Evolutionary conservation across 2,113 vertebrate species (phyloP), one percentile per base, ranked within the genome.

Genomic region (Triplophysa dalaica): DNA sequence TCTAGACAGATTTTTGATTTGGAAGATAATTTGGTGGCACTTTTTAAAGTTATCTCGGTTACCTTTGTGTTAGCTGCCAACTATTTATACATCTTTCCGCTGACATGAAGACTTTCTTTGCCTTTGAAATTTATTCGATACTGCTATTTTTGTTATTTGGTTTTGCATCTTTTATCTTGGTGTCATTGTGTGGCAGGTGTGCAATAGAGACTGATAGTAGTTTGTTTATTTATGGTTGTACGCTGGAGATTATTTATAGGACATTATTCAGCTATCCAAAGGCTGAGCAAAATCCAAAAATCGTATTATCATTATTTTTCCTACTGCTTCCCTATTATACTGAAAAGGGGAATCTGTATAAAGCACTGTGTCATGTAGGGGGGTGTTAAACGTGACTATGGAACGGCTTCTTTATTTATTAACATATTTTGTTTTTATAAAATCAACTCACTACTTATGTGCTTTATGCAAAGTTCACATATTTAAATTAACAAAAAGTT

Each of bases 141-240:
- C 48, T 60, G 33, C 70, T 65, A 54, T 52, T 73, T 84, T 62
- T 33, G 75, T 70, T 70, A 75, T 62, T 14, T 72, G 8, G 76
- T 61, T 38, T 8, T 56, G 65, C 54, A 72, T 84, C 43, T 77
- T 65, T 70, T 45, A 65, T 60, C 50, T 73, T 13, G 10, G 64
- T 70, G 19, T 70, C 16, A 66, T 52, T 41, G 38, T 69, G 73
- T 86, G 41, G 80, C 75, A 86, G 83, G 69, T 72, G 86, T 87
- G 85, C 80, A 85, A 78, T 82, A 68, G 65, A 84, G 26, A 48
- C 26, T 38, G 10, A 80, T 58, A 26, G n/a, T 58, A 50, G 22
- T 48, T 67, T 69, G 43, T 73, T 86, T 83, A 63, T 86, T 58
- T 24, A 52, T 4, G 65, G n/a, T 73, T 72, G 66, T 38, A 21